phyloP scores from a whole-genome alignment of 2,113 vertebrate species.

The Heterocephalus glaber region DNA sequence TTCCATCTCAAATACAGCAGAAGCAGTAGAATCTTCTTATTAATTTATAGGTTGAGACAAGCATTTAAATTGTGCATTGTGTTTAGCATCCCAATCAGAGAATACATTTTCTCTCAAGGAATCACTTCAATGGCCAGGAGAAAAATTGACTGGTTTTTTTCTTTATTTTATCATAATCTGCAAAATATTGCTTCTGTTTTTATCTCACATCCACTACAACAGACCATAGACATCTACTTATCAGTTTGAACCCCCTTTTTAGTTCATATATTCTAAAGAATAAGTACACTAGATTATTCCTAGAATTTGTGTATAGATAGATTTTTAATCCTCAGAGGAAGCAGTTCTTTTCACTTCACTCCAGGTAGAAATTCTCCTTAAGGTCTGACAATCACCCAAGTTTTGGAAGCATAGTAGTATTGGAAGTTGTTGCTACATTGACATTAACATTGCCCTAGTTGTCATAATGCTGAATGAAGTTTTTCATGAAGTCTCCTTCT shows the following conservation, averaged over 20 bases:
- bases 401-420: neutral
- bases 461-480: neutral
- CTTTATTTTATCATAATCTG: neutral
- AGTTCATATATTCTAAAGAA: neutral
- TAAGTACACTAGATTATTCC: neutral
- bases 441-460: neutral
- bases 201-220: neutral
- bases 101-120: neutral
- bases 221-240: neutral
- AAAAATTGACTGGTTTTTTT: neutral
- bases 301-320: neutral
- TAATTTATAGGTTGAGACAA: neutral
- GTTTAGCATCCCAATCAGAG: slow-evolving; percentile 5
- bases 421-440: neutral
- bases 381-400: neutral
- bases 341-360: neutral
- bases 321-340: neutral
- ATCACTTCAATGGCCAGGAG: neutral
- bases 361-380: neutral
- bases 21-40: neutral
- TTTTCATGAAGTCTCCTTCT: neutral
- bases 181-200: neutral
- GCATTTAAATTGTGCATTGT: neutral
- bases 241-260: neutral
- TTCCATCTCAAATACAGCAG: neutral